Base-by-base conservation (phyloP, 2,113 vertebrate genomes). In the Galemys pyrenaicus region DNA sequence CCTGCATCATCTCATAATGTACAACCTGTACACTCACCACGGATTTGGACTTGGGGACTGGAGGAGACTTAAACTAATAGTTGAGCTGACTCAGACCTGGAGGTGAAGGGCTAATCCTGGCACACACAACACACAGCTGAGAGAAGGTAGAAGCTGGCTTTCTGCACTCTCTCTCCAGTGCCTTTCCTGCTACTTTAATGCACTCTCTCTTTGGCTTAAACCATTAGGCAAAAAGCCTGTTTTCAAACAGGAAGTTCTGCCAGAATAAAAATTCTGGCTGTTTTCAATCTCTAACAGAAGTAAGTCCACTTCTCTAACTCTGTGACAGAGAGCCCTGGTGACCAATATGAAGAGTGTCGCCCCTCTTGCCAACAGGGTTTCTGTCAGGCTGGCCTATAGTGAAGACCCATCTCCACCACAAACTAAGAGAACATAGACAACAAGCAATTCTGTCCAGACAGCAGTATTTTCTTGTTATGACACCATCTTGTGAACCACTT, bases 401-500 rank as follows among this genome's bases (percentile, higher is more conserved):
- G 73, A 90, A 35, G 75, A 13, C 24, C 49, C 11, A 75, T 39
- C 6, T 2, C 0, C 1, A 1, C 0, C n/a, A 39, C 15, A n/a
- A 92, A 70, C 0, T 0, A 0, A 32, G 37, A 26, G 51, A 62
- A 67, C 74, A 80, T 78, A 74, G 79, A 49, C 2, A 9, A 24
- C 20, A n/a, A 0, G 41, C 58, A 58, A 41, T 56, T 80, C 58
- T 73, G 74, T 81, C 93, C 2, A 4, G 49, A 77, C n/a, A 49
- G 71, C 87, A 90, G 91, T 44, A 17, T 39, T 95, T 91, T 64
- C 89, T 0, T 81, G 71, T 60, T 56, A 79, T 19, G 73, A 88
- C 83, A 80, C 32, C 60, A 24, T 75, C 95, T 95, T 19, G 62
- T 83, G 96, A 96, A 93, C 96, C 95, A 96, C 78, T 96, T 97